These are phyloP conservation scores for Plumapathes pennacea DNA, from an alignment of 92 coral and sea anemone species.

Conservation along the genomic window DNA sequence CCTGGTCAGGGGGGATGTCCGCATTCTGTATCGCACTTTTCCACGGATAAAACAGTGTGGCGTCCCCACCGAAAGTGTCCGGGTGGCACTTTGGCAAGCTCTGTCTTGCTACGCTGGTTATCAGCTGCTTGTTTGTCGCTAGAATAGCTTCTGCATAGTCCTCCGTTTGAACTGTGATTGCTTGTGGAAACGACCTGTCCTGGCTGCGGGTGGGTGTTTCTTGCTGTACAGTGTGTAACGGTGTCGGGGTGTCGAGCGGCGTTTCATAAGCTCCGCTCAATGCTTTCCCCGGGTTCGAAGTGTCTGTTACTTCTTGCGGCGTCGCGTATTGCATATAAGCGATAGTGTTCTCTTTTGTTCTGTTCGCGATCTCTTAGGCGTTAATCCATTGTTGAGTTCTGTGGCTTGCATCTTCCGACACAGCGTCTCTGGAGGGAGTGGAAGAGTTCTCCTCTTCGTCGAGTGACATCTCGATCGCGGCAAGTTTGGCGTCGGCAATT, in stretches of 20 bases:
- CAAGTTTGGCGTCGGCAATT: constrained; percentile 41
- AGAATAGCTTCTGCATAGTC: too few species aligned
- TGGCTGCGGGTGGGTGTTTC: background rate
- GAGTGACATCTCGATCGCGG: constrained; percentile 31
- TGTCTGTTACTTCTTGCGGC: background rate
- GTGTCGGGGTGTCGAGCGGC: background rate
- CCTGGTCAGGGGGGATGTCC: too few species aligned
- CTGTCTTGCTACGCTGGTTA: too few species aligned
- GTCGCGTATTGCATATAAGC: background rate
- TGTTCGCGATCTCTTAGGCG: constrained; percentile 7
- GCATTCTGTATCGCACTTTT: too few species aligned
- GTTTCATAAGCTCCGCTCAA: background rate
- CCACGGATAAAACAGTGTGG: too few species aligned
- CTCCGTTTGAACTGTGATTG: constrained; percentile 3
- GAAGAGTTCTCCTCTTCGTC: constrained; percentile 21
- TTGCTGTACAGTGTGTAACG: background rate
- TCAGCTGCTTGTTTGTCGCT: too few species aligned
- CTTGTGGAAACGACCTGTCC: background rate
- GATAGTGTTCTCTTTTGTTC: too few species aligned
- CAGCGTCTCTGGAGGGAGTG: background rate
- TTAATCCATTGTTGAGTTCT: constrained; percentile 10
- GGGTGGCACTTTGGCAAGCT: too few species aligned
- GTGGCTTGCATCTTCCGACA: constrained; percentile 2
- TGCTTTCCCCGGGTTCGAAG: background rate
- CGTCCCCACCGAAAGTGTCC: too few species aligned